A percentile compares a stretch with the other conserved stretches of the same genome.
These are phyloP conservation scores for Napeogenes sylphis DNA, from an alignment of 2,888 invertebrate species.

Conservation along the genomic window DNA sequence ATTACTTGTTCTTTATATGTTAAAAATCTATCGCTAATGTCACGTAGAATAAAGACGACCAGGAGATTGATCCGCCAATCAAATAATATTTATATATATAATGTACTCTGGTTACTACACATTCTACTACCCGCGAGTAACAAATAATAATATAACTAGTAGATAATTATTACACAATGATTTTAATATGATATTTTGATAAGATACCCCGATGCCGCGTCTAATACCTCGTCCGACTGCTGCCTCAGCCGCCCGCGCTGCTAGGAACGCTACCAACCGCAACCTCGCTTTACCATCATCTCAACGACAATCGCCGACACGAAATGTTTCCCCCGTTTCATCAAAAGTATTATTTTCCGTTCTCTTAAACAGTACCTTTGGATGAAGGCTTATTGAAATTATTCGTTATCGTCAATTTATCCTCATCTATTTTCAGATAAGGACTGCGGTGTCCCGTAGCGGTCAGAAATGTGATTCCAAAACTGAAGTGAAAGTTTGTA, in stretches of 20 bases:
- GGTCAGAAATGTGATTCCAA: constrained; percentile 39
- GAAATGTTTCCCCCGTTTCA: constrained; percentile 35
- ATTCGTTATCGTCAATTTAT: constrained; percentile 8
- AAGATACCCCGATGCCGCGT: constrained; percentile 42
- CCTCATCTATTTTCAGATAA: constrained; percentile 28
- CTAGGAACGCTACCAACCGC: constrained; percentile 62
- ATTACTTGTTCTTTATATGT: no score
- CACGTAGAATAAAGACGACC: neutral
- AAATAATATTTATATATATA: no score
- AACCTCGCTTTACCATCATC: constrained; percentile 37
- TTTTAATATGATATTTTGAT: neutral
- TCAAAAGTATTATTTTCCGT: constrained; percentile 36
- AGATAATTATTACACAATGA: no score
- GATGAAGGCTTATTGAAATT: no score
- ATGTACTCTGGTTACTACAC: no score
- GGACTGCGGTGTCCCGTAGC: constrained; percentile 31
- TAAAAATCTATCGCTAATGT: no score
- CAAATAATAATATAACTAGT: no score
- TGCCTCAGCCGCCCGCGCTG: constrained; percentile 66
- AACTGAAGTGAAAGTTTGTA: constrained; percentile 42
- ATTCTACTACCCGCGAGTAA: no score
- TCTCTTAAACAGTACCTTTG: no score
- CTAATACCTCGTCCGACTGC: constrained; percentile 61
- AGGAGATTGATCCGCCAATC: neutral
- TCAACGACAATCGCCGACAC: constrained; percentile 46